Conservation (phyloP, 1,140 invertebrate genomes). For the Trissolcus basalis region DNA sequence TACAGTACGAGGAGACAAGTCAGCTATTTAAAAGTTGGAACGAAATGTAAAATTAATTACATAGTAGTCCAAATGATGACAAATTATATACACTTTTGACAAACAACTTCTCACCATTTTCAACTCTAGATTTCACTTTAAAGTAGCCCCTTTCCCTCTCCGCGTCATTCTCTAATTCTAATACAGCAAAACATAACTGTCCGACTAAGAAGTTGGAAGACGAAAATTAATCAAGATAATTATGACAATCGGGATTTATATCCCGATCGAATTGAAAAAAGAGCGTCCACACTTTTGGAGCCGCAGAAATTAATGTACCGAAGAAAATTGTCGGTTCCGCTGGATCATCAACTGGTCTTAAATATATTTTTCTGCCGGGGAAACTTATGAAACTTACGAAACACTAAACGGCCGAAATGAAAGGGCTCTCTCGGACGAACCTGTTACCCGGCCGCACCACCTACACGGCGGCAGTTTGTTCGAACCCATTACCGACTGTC, state of each 20-base stretch:
- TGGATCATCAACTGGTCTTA: slow-evolving; percentile 13
- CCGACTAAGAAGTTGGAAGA: background rate
- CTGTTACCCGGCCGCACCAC: slow-evolving; percentile 63
- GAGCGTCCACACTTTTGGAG: background rate
- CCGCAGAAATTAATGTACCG: slow-evolving; percentile 18
- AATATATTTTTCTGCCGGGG: background rate
- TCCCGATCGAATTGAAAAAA: slow-evolving; percentile 7
- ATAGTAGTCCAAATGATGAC: no score
- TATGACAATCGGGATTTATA: slow-evolving; percentile 14
- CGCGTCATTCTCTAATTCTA: no score
- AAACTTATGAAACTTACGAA: slow-evolving; percentile 36
- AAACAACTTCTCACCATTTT: no score
- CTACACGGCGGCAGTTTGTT: slow-evolving; percentile 64
- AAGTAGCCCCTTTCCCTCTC: no score
- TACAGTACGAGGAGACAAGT: no score
- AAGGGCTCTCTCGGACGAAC: slow-evolving; percentile 41
- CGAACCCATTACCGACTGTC: slow-evolving; percentile 60
- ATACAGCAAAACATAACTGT: background rate
- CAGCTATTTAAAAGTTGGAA: no score
- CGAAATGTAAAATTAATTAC: no score
- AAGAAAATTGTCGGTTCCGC: slow-evolving; percentile 21
- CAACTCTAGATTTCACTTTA: no score
- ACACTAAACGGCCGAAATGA: slow-evolving; percentile 38
- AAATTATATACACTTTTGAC: no score
- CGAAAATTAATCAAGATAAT: slow-evolving; percentile 21